Evolutionary conservation across 2,797 vertebrate species (phyloP).

Genomic region (Sebastes diploproa): DNA sequence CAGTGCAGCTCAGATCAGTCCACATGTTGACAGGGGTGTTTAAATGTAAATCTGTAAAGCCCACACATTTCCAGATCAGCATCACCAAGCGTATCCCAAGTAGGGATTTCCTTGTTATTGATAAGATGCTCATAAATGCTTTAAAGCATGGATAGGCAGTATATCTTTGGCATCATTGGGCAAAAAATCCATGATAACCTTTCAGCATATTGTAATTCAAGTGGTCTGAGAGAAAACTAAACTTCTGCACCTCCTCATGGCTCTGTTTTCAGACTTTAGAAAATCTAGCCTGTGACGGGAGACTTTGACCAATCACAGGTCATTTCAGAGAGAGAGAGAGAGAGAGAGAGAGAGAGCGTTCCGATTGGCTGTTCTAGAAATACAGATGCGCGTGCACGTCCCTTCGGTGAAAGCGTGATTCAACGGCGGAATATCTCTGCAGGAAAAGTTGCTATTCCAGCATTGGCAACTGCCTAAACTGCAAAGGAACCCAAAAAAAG

Average conservation of each 20-base stretch:
- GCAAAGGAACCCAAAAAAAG: no score
- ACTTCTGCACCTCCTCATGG: no score
- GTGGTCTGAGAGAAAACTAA: neutral
- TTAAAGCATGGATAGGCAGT: neutral
- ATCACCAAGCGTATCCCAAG: neutral
- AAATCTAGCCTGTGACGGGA: neutral
- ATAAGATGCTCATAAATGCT: neutral
- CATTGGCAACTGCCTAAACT: neutral
- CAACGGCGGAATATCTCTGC: neutral
- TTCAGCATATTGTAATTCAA: neutral
- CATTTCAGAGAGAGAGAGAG: neutral
- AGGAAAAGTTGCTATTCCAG: neutral
- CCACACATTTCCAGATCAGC: neutral
- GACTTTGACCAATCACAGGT: no score
- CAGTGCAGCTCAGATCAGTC: constrained; percentile 4
- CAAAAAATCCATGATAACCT: neutral
- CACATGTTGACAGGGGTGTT: neutral
- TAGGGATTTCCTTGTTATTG: neutral
- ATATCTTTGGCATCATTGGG: neutral
- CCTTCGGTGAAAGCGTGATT: neutral
- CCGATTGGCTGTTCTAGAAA: neutral
- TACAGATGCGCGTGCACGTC: neutral
- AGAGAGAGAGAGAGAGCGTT: no score
- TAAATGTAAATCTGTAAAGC: constrained; percentile 8
- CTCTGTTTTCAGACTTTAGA: neutral